Evolutionary conservation across 2,888 invertebrate species (phyloP).

Genomic region (Catotricha subobsoleta): DNA sequence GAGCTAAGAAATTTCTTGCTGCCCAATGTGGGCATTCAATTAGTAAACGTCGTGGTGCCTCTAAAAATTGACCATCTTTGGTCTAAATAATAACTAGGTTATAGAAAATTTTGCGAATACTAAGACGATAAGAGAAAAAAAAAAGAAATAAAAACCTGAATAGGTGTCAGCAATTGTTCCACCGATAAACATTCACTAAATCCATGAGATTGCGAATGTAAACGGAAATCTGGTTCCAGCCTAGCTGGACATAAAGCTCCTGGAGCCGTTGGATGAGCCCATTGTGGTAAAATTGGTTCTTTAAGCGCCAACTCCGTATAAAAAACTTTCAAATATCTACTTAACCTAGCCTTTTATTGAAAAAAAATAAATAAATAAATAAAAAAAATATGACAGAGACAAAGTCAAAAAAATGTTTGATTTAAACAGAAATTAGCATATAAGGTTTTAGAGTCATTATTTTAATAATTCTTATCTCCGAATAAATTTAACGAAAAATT

Average conservation of each 20-base stretch:
- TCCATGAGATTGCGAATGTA: conserved; percentile 22
- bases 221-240: conserved; percentile 32
- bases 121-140: no score
- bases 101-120: background rate
- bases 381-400: no score
- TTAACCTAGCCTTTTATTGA: conserved; percentile 19
- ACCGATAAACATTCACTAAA: conserved; percentile 21
- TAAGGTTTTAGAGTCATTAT: no score
- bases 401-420: no score
- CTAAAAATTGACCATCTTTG: conserved; percentile 31
- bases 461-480: no score
- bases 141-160: no score
- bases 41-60: conserved; percentile 33
- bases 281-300: conserved; percentile 31
- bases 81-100: conserved; percentile 18
- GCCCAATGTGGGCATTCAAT: conserved; percentile 36
- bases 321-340: conserved; percentile 31
- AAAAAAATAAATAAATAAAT: background rate
- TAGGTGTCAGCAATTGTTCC: conserved; percentile 32
- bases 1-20: conserved; percentile 32
- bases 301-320: conserved; percentile 32
- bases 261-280: conserved; percentile 31
- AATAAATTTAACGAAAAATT: no score
- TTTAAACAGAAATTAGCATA: no score
- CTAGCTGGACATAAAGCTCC: conserved; percentile 33